A percentile compares a stretch with the other conserved stretches of the same genome.
Conservation (phyloP, 2,797 vertebrate species). For the Masticophis lateralis region DNA sequence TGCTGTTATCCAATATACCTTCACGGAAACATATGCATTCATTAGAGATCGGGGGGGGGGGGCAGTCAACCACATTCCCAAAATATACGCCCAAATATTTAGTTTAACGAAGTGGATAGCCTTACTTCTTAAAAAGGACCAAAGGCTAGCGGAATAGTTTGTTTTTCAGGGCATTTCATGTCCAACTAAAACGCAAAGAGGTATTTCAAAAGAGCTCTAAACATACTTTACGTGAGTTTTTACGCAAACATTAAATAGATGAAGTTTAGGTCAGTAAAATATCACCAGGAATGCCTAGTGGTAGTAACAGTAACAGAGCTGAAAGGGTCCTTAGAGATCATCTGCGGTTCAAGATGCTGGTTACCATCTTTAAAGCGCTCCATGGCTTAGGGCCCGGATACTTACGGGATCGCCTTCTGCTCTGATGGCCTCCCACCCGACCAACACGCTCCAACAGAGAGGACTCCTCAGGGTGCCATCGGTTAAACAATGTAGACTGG, state of each 20-base stretch:
- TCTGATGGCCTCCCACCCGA: too few species aligned
- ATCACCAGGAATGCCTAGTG: neutral
- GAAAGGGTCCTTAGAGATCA: too few species aligned
- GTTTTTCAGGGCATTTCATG: neutral
- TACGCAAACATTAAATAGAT: neutral
- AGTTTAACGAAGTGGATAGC: neutral
- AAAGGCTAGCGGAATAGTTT: neutral
- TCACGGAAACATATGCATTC: neutral
- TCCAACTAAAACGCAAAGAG: neutral
- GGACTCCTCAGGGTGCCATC: too few species aligned
- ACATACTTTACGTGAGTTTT: neutral
- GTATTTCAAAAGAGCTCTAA: neutral
- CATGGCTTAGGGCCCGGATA: too few species aligned
- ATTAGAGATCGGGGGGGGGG: neutral
- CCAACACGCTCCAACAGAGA: too few species aligned
- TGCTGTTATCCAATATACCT: neutral
- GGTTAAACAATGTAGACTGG: too few species aligned
- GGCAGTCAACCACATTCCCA: neutral
- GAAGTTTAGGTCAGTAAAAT: neutral
- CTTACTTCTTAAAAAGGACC: too few species aligned
- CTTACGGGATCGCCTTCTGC: too few species aligned
- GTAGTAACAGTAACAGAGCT: too few species aligned
- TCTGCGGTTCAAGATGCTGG: too few species aligned
- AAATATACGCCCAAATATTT: neutral
- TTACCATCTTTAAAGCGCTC: too few species aligned